Evolutionary conservation across 2,888 invertebrate genomes (phyloP), one percentile per base, ranked within the genome.

Genomic region (Mythimna albipuncta): DNA sequence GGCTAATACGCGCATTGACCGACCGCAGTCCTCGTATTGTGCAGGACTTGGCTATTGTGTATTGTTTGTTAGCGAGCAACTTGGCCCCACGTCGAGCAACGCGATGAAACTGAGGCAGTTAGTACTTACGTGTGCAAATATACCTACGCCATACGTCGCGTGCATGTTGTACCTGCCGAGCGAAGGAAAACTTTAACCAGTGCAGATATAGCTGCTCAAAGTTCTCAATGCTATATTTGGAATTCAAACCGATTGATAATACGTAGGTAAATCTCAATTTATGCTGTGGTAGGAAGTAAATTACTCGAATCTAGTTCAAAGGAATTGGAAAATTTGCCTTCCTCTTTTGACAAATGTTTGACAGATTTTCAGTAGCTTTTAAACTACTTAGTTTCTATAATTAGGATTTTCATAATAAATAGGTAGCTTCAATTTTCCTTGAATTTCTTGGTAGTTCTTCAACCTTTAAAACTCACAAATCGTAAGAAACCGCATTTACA

Each of bases 1-100:
- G 55, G 72, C 63, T 73, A 74, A 75, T 59, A 52, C 83, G 35
- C 55, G 52, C 79, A 67, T 66, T 80, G 69, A 65, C 78, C 79
- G 65, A 52, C 65, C 83, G 69, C 78, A 59, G 38, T 50, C 21
- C 79, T 21, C 32, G 57, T 52, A 44, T 62, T 64, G 69, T 69
- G 35, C 66, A 35, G 57, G n/a, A 64, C 69, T 64, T 54, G 41
- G 67, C 81, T 41, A 62, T 62, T 75, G 75, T 74, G 67, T 65
- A 81, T 68, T 84, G 81, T 81, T 68, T 70, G 80, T 57, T 47
- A 57, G 58, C 38, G 52, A 65, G 55, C 47, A 59, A 70, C 58
- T 74, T 59, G 50, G 58, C 21, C 19, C 54, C 21, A 47, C 6
- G 47, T 19, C 47, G 47, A 11, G 6, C 35, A 13, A 21, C 57